Percentiles rank a stretch among this genome's conserved stretches.
These are phyloP conservation scores for Noturus placidus DNA, from an alignment of 2,113 vertebrate genomes.

Conservation along the genomic window DNA sequence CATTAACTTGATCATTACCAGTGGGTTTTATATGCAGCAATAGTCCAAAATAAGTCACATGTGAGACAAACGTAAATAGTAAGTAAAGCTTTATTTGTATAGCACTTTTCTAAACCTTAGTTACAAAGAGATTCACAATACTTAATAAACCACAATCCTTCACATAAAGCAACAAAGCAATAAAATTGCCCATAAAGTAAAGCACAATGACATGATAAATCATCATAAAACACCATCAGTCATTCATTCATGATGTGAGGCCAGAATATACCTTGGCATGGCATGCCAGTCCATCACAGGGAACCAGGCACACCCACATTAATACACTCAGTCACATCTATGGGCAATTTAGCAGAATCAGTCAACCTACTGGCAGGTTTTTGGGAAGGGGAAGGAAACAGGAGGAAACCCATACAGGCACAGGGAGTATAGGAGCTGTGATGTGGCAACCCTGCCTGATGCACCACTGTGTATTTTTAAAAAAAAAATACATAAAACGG, in stretches of 20 bases:
- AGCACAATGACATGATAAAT: neutral
- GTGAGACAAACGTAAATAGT: neutral
- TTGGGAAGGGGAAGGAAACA: neutral
- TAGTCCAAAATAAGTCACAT: neutral
- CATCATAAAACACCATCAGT: neutral
- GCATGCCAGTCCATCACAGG: neutral
- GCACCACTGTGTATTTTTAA: neutral
- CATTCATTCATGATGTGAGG: neutral
- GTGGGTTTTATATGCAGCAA: neutral
- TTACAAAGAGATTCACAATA: neutral
- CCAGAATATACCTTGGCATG: neutral
- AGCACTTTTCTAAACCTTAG: neutral
- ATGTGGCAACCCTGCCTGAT: neutral
- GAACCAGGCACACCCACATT: neutral
- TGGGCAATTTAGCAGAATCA: neutral
- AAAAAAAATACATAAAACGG: neutral
- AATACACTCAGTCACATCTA: neutral
- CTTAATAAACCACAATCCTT: neutral
- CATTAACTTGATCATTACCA: neutral
- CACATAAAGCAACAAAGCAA: neutral
- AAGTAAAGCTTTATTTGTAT: neutral
- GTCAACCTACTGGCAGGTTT: neutral
- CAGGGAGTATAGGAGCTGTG: neutral
- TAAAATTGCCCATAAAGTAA: neutral
- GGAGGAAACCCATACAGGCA: neutral